Conservation (phyloP, 2,888 invertebrate genomes). For the Steinernema carpocapsae region DNA sequence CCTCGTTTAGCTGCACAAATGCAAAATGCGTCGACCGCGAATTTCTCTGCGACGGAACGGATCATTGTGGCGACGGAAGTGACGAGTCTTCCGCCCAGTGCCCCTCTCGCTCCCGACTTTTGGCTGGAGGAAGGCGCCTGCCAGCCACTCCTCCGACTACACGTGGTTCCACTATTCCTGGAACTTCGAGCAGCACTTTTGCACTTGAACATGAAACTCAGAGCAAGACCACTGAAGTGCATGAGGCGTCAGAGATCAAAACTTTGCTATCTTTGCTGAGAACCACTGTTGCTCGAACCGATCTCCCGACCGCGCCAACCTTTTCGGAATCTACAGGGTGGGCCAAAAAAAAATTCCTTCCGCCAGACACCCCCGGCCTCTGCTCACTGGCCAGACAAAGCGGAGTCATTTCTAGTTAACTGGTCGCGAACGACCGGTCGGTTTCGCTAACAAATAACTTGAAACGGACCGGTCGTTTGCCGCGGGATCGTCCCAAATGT, state of each 20-base stretch:
- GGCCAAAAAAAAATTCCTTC: too few species aligned
- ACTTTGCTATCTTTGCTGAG: background rate
- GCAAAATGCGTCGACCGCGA: slow-evolving; percentile 23
- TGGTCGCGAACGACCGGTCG: too few species aligned
- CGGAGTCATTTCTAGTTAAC: too few species aligned
- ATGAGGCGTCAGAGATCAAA: background rate
- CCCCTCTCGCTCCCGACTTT: background rate
- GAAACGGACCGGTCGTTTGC: too few species aligned
- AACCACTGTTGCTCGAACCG: background rate
- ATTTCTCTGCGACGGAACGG: slow-evolving; percentile 77
- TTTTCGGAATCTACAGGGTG: too few species aligned
- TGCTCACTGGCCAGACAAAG: too few species aligned
- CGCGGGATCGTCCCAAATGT: too few species aligned
- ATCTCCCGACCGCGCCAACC: too few species aligned
- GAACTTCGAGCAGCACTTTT: background rate
- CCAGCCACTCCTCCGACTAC: background rate
- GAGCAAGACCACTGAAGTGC: background rate
- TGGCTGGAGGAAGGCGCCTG: background rate
- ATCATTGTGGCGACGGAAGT: slow-evolving; percentile 75
- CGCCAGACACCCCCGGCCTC: too few species aligned
- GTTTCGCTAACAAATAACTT: too few species aligned
- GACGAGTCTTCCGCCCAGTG: slow-evolving; percentile 40
- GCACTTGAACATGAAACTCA: background rate
- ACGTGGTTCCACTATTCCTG: background rate
- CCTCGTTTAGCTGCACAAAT: slow-evolving; percentile 14